Conservation (phyloP, 2,113 vertebrate genomes). For the Myotis davidii region DNA sequence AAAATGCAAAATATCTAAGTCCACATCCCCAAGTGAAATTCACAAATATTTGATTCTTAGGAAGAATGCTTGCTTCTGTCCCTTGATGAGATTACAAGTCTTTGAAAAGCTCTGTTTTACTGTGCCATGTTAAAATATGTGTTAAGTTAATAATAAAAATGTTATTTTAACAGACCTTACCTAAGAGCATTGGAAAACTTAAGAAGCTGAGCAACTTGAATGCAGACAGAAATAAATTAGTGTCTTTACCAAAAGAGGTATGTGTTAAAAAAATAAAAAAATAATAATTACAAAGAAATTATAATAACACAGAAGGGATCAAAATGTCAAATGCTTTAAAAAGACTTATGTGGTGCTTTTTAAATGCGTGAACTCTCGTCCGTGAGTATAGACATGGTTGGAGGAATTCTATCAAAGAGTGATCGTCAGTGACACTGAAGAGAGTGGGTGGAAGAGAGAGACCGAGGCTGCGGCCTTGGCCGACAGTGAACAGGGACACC, state of each 20-base stretch:
- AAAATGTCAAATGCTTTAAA: not conserved
- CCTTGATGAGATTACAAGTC: not conserved
- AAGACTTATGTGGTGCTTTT: not conserved
- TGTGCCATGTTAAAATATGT: not conserved
- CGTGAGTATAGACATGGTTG: not conserved
- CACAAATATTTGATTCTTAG: not conserved
- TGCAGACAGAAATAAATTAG: conserved; percentile 95
- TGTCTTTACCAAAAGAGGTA: conserved; percentile 97
- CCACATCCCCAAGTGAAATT: not conserved
- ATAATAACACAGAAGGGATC: not conserved
- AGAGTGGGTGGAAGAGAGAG: not conserved
- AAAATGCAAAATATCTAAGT: not conserved
- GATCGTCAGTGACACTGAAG: not conserved
- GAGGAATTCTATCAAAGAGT: not conserved
- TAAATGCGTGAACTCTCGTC: not conserved
- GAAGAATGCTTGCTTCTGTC: conserved; percentile 17
- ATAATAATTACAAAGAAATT: conserved; percentile 11
- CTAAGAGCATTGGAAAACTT: conserved; percentile 95
- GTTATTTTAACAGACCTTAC: conserved; percentile 88
- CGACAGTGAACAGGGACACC: not conserved
- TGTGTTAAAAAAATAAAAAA: conserved; percentile 61
- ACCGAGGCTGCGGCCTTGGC: not conserved
- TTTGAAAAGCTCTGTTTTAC: not conserved
- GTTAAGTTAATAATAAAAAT: conserved; percentile 57
- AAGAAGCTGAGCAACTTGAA: conserved; percentile 97